These are phyloP conservation scores for Polyergus mexicanus DNA, from an alignment of 1,140 invertebrate genomes.

Conservation along the genomic window DNA sequence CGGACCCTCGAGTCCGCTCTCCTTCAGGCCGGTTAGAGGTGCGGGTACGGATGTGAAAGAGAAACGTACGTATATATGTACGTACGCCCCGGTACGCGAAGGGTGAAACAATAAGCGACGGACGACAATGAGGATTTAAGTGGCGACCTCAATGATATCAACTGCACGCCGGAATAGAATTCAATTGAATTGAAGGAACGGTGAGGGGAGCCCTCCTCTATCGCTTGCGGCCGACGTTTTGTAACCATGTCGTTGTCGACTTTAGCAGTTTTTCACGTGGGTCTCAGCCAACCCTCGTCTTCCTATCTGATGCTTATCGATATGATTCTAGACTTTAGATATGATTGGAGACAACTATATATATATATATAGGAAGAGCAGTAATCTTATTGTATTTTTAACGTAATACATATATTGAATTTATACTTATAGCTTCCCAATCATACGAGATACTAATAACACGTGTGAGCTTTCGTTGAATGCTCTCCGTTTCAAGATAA, in stretches of 20 bases:
- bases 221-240: conserved; percentile 73
- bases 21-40: conserved; percentile 73
- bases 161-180: conserved; percentile 85
- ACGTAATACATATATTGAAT: background rate
- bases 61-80: conserved; percentile 78
- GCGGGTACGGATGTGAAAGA: conserved; percentile 79
- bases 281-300: background rate
- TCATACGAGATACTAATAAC: background rate
- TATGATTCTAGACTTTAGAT: background rate
- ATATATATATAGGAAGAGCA: background rate
- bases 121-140: conserved; percentile 86
- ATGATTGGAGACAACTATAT: background rate
- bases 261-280: conserved; percentile 60
- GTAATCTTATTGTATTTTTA: background rate
- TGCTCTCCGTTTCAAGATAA: background rate
- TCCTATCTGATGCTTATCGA: conserved; percentile 11
- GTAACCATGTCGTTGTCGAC: conserved; percentile 74
- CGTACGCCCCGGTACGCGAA: conserved; percentile 79
- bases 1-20: conserved; percentile 68
- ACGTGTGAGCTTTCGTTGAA: background rate
- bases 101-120: conserved; percentile 86
- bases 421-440: too few relatives aligned
- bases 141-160: conserved; percentile 86
- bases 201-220: conserved; percentile 78
- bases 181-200: conserved; percentile 86